A percentile compares a stretch with the other conserved stretches of the same genome.
Conservation (phyloP, 2,113 vertebrate genomes). For the Syngnathoides biaculeatus region DNA sequence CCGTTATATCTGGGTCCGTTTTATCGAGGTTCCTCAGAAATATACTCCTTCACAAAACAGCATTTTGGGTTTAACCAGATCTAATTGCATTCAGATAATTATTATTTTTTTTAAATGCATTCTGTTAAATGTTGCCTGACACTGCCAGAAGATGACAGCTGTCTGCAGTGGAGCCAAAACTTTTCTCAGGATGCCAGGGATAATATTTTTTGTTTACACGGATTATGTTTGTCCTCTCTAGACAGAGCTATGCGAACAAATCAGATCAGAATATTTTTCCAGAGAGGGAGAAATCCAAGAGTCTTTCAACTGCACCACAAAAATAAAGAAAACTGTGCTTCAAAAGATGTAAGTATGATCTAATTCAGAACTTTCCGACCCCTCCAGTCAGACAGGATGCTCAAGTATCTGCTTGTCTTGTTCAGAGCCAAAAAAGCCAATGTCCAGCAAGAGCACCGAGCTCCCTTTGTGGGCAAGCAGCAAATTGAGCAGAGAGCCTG, state of each 20-base stretch:
- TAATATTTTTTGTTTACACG: conserved; percentile 60
- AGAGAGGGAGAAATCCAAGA: conserved; percentile 74
- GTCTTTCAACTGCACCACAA: conserved; percentile 58
- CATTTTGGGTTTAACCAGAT: conserved; percentile 3
- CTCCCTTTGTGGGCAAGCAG: conserved; percentile 21
- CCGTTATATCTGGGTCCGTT: no score
- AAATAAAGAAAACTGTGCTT: conserved; percentile 65
- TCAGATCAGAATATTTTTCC: conserved; percentile 83
- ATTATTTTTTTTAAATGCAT: neutral
- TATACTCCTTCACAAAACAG: neutral
- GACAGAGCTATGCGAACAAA: conserved; percentile 58
- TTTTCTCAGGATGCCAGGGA: conserved; percentile 47
- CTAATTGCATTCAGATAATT: neutral
- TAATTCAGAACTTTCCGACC: conserved; percentile 54
- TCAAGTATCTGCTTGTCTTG: conserved; percentile 42
- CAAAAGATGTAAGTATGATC: conserved; percentile 68
- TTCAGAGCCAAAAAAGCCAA: conserved; percentile 78
- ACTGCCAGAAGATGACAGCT: conserved; percentile 47
- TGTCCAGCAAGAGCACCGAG: conserved; percentile 40
- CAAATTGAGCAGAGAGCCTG: conserved; percentile 33
- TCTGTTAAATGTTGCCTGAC: conserved; percentile 15
- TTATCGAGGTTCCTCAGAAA: neutral
- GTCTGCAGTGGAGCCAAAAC: conserved; percentile 30
- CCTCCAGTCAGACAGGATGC: conserved; percentile 43
- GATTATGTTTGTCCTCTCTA: conserved; percentile 65